A percentile compares a stretch with the other conserved stretches of the same genome.
These are phyloP conservation scores for Puntigrus tetrazona DNA, from an alignment of 2,113 vertebrate genomes.

Conservation along the genomic window DNA sequence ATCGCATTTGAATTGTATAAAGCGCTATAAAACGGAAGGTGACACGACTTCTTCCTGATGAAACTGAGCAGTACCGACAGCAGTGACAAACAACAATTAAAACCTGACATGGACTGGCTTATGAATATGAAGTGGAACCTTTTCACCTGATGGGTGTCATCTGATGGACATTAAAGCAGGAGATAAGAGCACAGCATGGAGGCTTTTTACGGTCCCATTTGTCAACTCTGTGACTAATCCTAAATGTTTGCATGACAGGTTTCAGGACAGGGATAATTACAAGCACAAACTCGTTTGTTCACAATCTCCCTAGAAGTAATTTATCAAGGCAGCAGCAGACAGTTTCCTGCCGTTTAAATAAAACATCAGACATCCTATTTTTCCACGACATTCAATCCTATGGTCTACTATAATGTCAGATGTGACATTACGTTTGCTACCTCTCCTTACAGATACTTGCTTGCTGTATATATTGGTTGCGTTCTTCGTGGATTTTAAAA, in stretches of 20 bases:
- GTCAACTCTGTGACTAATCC: background rate
- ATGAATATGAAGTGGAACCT: background rate
- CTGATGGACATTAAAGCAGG: background rate
- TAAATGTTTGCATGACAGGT: background rate
- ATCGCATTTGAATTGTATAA: background rate
- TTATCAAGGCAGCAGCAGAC: background rate
- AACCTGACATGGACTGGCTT: background rate
- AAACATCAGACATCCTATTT: background rate
- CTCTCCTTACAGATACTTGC: background rate
- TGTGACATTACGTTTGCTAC: too few species aligned
- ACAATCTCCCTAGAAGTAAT: background rate
- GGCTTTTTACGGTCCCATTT: background rate
- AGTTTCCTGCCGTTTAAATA: conserved; percentile 1
- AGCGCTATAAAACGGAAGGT: background rate
- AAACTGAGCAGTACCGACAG: background rate
- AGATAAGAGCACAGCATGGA: background rate
- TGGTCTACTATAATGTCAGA: background rate
- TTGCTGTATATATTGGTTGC: background rate
- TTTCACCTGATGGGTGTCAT: conserved; percentile 5
- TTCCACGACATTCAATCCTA: background rate
- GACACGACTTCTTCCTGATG: background rate
- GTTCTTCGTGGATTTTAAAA: background rate
- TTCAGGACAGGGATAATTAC: background rate
- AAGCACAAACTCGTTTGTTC: background rate
- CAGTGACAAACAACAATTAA: background rate